Conservation (phyloP, 1,140 invertebrate genomes). For the Paralvinella palmiformis region DNA sequence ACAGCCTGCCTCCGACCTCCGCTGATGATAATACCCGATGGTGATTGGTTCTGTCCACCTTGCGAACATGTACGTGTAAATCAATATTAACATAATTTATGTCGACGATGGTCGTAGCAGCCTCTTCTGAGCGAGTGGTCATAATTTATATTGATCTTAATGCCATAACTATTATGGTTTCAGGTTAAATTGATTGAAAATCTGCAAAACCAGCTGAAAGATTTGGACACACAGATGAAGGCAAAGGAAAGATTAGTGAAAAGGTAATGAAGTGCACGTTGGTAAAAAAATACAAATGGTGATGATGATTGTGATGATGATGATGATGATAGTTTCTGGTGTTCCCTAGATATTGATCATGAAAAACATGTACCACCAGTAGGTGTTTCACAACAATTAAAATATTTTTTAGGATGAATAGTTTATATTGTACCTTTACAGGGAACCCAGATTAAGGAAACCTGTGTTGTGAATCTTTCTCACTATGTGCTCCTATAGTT, state of each 20-base stretch:
- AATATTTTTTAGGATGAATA: too few relatives aligned
- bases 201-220: slow-evolving; percentile 56
- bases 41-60: slow-evolving; percentile 94
- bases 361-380: too few relatives aligned
- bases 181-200: slow-evolving; percentile 67
- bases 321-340: too few relatives aligned
- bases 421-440: too few relatives aligned
- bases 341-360: too few relatives aligned
- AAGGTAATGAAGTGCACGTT: too few relatives aligned
- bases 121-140: neutral
- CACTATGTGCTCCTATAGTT: too few relatives aligned
- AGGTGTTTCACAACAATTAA: too few relatives aligned
- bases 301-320: too few relatives aligned
- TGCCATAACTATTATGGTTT: slow-evolving; percentile 30
- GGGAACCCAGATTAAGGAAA: too few relatives aligned
- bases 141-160: neutral
- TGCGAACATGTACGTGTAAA: slow-evolving; percentile 70
- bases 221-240: slow-evolving; percentile 53
- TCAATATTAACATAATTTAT: neutral
- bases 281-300: too few relatives aligned
- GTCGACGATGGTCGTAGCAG: neutral
- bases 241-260: slow-evolving; percentile 57
- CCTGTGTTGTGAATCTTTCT: too few relatives aligned
- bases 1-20: slow-evolving; percentile 85
- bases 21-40: slow-evolving; percentile 86